These are phyloP conservation scores for Oasisia sp. DNA, from an alignment of 2,888 invertebrate species.

Conservation along the genomic window DNA sequence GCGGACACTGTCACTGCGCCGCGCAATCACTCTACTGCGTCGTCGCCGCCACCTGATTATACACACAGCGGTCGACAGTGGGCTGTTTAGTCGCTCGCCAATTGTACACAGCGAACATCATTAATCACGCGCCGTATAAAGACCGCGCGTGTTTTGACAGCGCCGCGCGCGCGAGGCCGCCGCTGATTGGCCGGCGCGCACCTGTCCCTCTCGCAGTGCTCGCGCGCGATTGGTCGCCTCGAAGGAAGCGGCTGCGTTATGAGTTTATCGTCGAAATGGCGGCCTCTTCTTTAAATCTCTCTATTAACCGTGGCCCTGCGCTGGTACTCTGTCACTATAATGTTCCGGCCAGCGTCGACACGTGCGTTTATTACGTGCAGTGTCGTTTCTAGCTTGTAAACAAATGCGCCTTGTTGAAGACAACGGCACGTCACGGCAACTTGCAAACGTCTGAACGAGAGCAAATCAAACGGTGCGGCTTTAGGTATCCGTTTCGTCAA, in stretches of 20 bases:
- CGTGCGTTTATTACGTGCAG: constrained; percentile 7
- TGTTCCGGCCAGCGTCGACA: not conserved
- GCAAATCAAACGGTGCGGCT: not conserved
- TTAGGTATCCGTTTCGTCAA: too few species aligned
- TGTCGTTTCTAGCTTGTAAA: not conserved
- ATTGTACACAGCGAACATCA: not conserved
- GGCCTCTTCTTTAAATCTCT: constrained; percentile 3
- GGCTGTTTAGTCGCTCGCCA: not conserved
- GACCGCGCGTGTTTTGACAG: not conserved
- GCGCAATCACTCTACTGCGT: not conserved
- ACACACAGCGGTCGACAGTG: not conserved
- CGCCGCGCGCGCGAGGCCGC: not conserved
- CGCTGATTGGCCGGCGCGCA: not conserved
- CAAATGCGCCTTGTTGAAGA: not conserved
- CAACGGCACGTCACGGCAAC: not conserved
- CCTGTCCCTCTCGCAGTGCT: not conserved
- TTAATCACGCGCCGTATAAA: constrained; percentile 8
- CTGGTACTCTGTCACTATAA: not conserved
- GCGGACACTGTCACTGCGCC: not conserved
- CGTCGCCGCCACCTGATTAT: not conserved
- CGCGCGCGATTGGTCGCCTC: not conserved
- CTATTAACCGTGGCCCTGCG: not conserved
- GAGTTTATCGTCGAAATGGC: constrained; percentile 5
- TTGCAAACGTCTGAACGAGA: not conserved
- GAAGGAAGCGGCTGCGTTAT: not conserved